Evolutionary conservation across 2,797 vertebrate species (phyloP).

Genomic region (Enteromius thamalakanensis): DNA sequence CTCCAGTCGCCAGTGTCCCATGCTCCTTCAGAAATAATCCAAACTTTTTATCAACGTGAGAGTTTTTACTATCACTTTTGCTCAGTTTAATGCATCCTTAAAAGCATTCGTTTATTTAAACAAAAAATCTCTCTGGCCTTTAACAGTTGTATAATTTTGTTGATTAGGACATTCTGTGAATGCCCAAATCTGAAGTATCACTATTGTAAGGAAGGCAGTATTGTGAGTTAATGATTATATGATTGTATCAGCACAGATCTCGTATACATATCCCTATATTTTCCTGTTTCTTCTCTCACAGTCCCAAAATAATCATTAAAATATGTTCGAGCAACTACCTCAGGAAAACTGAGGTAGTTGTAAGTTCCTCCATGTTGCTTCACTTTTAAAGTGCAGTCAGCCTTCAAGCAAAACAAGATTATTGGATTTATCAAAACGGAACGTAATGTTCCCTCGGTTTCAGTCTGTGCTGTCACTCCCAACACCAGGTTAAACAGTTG

Average conservation of each 20-base stretch:
- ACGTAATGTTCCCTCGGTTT: slow-evolving; percentile 17
- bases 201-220: background rate
- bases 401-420: background rate
- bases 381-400: background rate
- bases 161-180: background rate
- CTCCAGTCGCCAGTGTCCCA: background rate
- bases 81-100: background rate
- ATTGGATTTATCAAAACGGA: background rate
- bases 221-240: background rate
- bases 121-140: background rate
- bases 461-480: background rate
- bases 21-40: background rate
- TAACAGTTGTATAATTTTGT: background rate
- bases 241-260: background rate
- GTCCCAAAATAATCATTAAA: background rate
- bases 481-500: background rate
- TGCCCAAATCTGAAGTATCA: background rate
- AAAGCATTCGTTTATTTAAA: background rate
- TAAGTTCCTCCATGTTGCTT: background rate
- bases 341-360: background rate
- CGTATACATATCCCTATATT: background rate
- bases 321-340: slow-evolving; percentile 1
- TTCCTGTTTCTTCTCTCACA: background rate
- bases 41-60: background rate
- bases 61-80: background rate